Percentiles rank a stretch among this genome's conserved stretches.
These are phyloP conservation scores for Henicopernis longicauda DNA, from an alignment of 2,113 vertebrate species.

Conservation along the genomic window DNA sequence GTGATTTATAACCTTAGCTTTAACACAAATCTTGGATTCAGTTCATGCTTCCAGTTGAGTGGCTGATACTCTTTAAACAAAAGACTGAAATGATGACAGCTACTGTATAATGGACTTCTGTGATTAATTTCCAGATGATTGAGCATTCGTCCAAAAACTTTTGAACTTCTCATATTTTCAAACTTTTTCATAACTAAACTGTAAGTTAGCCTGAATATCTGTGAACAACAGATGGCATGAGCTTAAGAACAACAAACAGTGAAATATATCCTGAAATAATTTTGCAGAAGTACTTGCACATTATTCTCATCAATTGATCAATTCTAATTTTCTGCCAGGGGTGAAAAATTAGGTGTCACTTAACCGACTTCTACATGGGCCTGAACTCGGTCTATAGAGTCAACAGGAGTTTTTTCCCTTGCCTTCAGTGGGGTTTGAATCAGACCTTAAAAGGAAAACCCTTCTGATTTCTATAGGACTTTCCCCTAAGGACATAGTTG, in stretches of 20 bases:
- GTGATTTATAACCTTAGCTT: slow-evolving; percentile 25
- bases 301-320: background rate
- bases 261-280: background rate
- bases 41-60: slow-evolving; percentile 9
- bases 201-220: background rate
- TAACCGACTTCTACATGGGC: background rate
- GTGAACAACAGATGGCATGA: background rate
- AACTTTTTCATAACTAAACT: background rate
- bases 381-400: background rate
- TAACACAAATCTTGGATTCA: slow-evolving; percentile 15
- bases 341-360: background rate
- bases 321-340: background rate
- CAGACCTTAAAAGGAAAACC: slow-evolving; percentile 22
- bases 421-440: background rate
- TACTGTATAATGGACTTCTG: slow-evolving; percentile 15
- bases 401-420: background rate
- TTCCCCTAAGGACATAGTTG: background rate
- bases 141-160: background rate
- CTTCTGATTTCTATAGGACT: background rate
- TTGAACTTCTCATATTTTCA: slow-evolving; percentile 7
- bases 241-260: background rate
- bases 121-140: slow-evolving; percentile 16
- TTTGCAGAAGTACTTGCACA: background rate
- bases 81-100: slow-evolving; percentile 10
- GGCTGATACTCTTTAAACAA: slow-evolving; percentile 37